Conservation (phyloP, 2,888 invertebrate species). For the Nineta flava region DNA sequence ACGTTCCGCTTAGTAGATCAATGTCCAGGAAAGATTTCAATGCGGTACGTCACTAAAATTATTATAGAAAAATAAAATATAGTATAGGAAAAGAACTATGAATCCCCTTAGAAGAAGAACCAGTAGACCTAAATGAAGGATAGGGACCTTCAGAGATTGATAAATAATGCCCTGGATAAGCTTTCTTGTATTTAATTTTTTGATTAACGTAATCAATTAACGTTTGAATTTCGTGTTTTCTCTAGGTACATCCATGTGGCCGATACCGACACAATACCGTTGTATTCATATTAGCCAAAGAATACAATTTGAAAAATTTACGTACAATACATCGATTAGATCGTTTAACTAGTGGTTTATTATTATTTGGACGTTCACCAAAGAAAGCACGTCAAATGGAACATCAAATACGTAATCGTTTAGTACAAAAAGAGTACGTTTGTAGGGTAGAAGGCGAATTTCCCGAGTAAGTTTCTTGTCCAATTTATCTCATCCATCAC, state of each 20-base stretch:
- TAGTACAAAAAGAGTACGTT: constrained; percentile 89
- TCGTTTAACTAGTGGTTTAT: constrained; percentile 81
- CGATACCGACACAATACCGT: constrained; percentile 95
- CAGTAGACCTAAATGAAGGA: too few relatives aligned
- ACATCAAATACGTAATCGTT: constrained; percentile 80
- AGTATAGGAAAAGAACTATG: too few relatives aligned
- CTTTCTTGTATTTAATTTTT: too few relatives aligned
- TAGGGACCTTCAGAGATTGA: too few relatives aligned
- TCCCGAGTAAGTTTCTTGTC: constrained; percentile 54
- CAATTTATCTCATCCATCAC: not conserved
- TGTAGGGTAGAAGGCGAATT: constrained; percentile 90
- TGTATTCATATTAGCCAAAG: constrained; percentile 89
- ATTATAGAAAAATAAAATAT: too few relatives aligned
- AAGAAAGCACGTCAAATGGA: constrained; percentile 91
- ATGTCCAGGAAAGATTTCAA: too few relatives aligned
- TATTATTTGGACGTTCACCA: constrained; percentile 85
- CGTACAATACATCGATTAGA: constrained; percentile 92
- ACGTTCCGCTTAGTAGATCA: too few relatives aligned
- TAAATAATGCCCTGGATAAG: too few relatives aligned
- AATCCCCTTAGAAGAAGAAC: too few relatives aligned
- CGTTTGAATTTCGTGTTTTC: constrained; percentile 6
- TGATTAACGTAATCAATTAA: too few relatives aligned
- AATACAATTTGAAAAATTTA: constrained; percentile 84
- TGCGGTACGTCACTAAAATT: too few relatives aligned
- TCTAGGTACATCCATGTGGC: constrained; percentile 95